These are phyloP conservation scores for Troglohyphantes excavatus DNA, from an alignment of 2,888 invertebrate species.

Conservation along the genomic window DNA sequence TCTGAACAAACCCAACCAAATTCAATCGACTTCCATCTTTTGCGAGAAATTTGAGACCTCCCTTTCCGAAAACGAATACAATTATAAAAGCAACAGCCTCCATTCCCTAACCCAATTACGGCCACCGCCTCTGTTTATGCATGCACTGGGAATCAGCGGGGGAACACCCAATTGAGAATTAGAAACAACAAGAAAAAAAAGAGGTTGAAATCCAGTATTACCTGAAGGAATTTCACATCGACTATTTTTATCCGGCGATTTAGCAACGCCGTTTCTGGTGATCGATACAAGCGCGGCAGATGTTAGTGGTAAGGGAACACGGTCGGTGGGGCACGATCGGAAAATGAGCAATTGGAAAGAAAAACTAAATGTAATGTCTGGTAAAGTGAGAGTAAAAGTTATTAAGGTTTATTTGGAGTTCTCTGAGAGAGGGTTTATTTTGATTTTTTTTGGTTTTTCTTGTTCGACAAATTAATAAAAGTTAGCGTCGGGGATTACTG, in stretches of 20 bases:
- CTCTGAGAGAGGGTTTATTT: background rate
- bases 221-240: slow-evolving; percentile 29
- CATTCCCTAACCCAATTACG: slow-evolving; percentile 8
- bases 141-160: background rate
- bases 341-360: background rate
- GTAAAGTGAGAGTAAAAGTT: slow-evolving; percentile 43
- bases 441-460: background rate
- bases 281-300: slow-evolving; percentile 40
- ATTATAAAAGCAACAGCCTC: background rate
- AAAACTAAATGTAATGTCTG: slow-evolving; percentile 12
- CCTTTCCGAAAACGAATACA: background rate
- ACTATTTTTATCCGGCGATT: slow-evolving; percentile 30
- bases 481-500: slow-evolving; percentile 4
- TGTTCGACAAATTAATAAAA: slow-evolving; percentile 12
- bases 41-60: background rate
- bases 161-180: background rate
- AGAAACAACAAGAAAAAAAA: background rate
- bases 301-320: background rate
- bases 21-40: background rate
- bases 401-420: slow-evolving; percentile 19
- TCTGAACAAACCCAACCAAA: background rate
- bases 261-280: slow-evolving; percentile 26
- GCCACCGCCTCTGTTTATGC: slow-evolving; percentile 1
- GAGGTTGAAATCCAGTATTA: slow-evolving; percentile 33
- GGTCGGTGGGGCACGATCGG: slow-evolving; percentile 6